A percentile compares a stretch with the other conserved stretches of the same genome.
phyloP scores from a whole-genome alignment of 2,888 invertebrate species.

The Orgyia antiqua region DNA sequence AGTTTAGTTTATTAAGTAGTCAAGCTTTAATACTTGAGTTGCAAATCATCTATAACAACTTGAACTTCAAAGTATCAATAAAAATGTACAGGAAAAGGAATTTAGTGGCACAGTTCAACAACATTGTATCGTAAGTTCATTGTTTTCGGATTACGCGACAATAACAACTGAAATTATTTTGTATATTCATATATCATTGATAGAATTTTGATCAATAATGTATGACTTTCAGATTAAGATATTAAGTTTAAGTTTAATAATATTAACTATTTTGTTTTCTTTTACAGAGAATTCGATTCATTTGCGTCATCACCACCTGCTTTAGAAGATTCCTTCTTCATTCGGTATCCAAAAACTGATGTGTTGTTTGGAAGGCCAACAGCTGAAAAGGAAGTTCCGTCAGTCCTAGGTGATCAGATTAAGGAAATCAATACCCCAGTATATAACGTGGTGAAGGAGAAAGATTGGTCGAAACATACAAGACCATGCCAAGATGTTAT shows the following conservation, averaged over 20 bases:
- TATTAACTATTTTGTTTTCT: too few relatives aligned
- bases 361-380: slow-evolving; percentile 48
- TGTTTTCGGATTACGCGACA: slow-evolving; percentile 1
- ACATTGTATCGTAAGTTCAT: slow-evolving; percentile 51
- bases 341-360: slow-evolving; percentile 79
- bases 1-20: too few relatives aligned
- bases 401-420: slow-evolving; percentile 35
- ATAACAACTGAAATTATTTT: background rate
- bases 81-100: slow-evolving; percentile 59
- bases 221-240: too few relatives aligned
- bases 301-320: slow-evolving; percentile 82
- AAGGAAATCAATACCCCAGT: slow-evolving; percentile 41
- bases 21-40: too few relatives aligned
- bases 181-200: too few relatives aligned
- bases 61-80: slow-evolving; percentile 2
- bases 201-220: too few relatives aligned
- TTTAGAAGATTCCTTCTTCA: slow-evolving; percentile 84
- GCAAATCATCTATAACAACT: too few relatives aligned
- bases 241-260: too few relatives aligned
- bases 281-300: slow-evolving; percentile 63
- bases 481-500: slow-evolving; percentile 82
- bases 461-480: slow-evolving; percentile 82
- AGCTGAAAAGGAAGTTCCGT: slow-evolving; percentile 36
- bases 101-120: slow-evolving; percentile 54
- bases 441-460: slow-evolving; percentile 47